phyloP scores from a whole-genome alignment of 1,140 invertebrate genomes.

The Bombus vancouverensis region DNA sequence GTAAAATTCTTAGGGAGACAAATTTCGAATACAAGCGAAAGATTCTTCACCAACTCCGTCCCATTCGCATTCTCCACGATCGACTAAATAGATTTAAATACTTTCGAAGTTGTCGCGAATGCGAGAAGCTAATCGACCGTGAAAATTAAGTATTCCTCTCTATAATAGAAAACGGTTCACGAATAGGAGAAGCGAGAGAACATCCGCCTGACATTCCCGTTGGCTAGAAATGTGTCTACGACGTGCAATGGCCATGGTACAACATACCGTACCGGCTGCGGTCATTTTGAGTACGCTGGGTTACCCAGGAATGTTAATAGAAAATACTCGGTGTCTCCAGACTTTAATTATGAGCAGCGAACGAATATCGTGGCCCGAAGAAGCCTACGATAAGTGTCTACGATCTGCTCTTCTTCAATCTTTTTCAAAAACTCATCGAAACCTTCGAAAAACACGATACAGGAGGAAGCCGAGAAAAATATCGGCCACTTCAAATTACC shows the following conservation, averaged over 20 bases:
- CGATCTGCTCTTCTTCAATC: no score
- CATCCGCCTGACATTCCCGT: slow-evolving; percentile 56
- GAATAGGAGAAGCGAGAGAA: slow-evolving; percentile 31
- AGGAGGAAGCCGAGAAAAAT: background rate
- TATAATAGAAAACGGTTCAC: slow-evolving; percentile 22
- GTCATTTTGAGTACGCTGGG: slow-evolving; percentile 76
- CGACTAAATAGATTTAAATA: slow-evolving; percentile 41
- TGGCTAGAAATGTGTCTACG: slow-evolving; percentile 62
- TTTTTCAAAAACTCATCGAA: background rate
- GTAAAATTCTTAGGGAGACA: background rate
- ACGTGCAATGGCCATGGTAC: slow-evolving; percentile 47
- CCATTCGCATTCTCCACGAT: background rate
- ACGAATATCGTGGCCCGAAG: slow-evolving; percentile 41
- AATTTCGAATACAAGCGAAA: background rate
- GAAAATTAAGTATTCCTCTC: slow-evolving; percentile 48
- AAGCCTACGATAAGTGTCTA: slow-evolving; percentile 3
- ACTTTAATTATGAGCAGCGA: slow-evolving; percentile 77
- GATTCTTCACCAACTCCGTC: slow-evolving; percentile 13
- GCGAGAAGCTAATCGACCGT: slow-evolving; percentile 37
- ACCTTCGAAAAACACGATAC: no score
- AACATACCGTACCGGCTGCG: slow-evolving; percentile 72
- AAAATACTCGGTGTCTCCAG: slow-evolving; percentile 77
- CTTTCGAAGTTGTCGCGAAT: slow-evolving; percentile 17
- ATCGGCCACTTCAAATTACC: no score
- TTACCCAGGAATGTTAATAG: slow-evolving; percentile 81